Evolutionary conservation across 1,140 invertebrate species (phyloP), one percentile per base, ranked within the genome.

Genomic region (Vanessa atalanta): DNA sequence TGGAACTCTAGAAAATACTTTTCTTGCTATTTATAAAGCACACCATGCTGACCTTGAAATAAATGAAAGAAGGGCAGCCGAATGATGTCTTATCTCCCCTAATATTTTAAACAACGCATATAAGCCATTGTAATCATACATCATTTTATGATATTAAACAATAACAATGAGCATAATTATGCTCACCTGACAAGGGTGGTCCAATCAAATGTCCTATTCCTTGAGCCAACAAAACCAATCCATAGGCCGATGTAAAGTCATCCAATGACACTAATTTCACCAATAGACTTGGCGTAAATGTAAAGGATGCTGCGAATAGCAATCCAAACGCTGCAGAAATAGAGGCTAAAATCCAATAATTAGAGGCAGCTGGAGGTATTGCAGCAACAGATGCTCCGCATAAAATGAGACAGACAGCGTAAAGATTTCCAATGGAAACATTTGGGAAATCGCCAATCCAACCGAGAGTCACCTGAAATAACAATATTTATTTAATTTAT

Each of bases 161-260:
- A 31, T 6, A 31, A 31, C 6, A 31, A 1, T 31, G 26, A 31
- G 26, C 26, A 31, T 51, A 12, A 47, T 7, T 51, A 53, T 70
- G 74, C 77, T 80, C 86, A 93, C 95, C 95, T 70, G 94, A 95
- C 77, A 95, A 90, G 0, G 95, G 95, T 7, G 95, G 95, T 65
- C 95, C 95, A 50, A 94, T 91, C 20, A 95, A 88, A 90, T 95
- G 94, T 47, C 95, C 95, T 72, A 95, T 94, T 12, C 98, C 98
- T 93, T 98, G 97, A 79, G 97, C 96, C 11, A 98, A 90, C 20
- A 98, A 92, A 53, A 97, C 95, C 51, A 99, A 92, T 57, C 98
- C 98, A 90, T 99, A 99, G 7, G 97, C 97, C 73, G 96, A 96
- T 1, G 98, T 98, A 88, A 99, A 98, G 74, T 94, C 93, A 83